These are phyloP conservation scores for Geotrupes spiniger DNA, from an alignment of 2,888 invertebrate genomes.

Conservation along the genomic window DNA sequence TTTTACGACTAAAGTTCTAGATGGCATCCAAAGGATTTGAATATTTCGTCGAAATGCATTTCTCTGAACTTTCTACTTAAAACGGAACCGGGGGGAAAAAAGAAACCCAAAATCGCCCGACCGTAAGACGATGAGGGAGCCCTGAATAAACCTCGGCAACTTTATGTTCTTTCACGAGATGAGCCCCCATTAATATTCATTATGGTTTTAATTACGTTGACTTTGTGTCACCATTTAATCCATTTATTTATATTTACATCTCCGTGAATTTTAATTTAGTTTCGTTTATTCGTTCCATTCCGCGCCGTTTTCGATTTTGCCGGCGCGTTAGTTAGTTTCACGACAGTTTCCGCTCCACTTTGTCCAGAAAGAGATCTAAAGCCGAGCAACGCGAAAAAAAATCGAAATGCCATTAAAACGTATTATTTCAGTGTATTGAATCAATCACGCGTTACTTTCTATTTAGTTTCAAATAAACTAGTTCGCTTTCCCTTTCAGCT, in stretches of 20 bases:
- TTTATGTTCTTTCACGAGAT: slow-evolving; percentile 17
- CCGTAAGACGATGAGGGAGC: not conserved
- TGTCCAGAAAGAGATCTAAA: no score
- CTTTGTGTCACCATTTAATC: slow-evolving; percentile 35
- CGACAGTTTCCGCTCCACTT: no score
- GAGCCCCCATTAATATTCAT: slow-evolving; percentile 37
- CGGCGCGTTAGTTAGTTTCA: no score
- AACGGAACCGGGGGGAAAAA: not conserved
- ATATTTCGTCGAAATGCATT: no score
- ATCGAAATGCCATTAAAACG: not conserved
- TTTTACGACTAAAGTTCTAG: no score
- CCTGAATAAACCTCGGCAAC: slow-evolving; percentile 6
- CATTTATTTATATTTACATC: slow-evolving; percentile 41
- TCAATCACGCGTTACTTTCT: slow-evolving; percentile 28
- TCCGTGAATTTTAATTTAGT: slow-evolving; percentile 39
- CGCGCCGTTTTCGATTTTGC: no score
- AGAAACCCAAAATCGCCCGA: not conserved
- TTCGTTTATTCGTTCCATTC: slow-evolving; percentile 30
- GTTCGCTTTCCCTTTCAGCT: slow-evolving; percentile 29
- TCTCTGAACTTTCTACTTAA: slow-evolving; percentile 1
- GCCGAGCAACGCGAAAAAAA: no score
- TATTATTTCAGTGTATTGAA: slow-evolving; percentile 13
- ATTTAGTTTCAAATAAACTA: slow-evolving; percentile 27
- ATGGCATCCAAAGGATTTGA: no score
- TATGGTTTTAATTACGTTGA: slow-evolving; percentile 38